Evolutionary conservation across 1,140 invertebrate species (phyloP), one percentile per base, ranked within the genome.

Genomic region (Palaemon carinicauda): DNA sequence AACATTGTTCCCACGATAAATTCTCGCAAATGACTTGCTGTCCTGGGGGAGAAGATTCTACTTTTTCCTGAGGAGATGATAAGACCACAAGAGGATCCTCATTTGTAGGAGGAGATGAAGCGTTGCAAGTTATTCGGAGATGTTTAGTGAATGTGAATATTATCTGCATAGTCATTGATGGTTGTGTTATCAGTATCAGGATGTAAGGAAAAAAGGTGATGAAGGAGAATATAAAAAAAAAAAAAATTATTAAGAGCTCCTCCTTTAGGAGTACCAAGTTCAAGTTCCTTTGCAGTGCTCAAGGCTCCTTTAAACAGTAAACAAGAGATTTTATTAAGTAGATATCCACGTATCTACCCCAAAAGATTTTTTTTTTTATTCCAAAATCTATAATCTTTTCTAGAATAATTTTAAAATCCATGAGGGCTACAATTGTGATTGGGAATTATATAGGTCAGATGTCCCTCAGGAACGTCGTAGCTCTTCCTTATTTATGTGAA

Each of bases 241-340:
- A 79, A 79, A 0, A 51, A 51, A 33, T 21, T 54, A 21, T n/a
- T n/a, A n/a, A n/a, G n/a, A n/a, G n/a, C n/a, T n/a, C n/a, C n/a
- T n/a, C n/a, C n/a, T n/a, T n/a, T n/a, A n/a, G n/a, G n/a, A 79
- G 53, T 79, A 53, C 77, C 77, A 19, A 79, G 77, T 4, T 79
- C 21, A 21, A 54, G 15, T 24, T 56, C 4, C 19, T 52, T 79
- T 5, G 52, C 24, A 4, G 77, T n/a, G 19, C 52, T 79, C 15
- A 21, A 79, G 5, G 53, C 52, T 27, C 77, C 77, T 17, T 79
- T 7, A 21, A 79, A 79, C 1, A 53, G 52, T 15, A 54, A n/a
- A 79, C 17, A 27, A 10, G 51, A 56, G 50, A 21, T 54, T 52
- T 51, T 79, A 10, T 79, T 79, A 5, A 9, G 41, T 14, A 53